Percentiles rank a stretch among this genome's conserved stretches.
These are phyloP conservation scores for Siniperca knerii DNA, from an alignment of 2,113 vertebrate genomes.

Conservation along the genomic window DNA sequence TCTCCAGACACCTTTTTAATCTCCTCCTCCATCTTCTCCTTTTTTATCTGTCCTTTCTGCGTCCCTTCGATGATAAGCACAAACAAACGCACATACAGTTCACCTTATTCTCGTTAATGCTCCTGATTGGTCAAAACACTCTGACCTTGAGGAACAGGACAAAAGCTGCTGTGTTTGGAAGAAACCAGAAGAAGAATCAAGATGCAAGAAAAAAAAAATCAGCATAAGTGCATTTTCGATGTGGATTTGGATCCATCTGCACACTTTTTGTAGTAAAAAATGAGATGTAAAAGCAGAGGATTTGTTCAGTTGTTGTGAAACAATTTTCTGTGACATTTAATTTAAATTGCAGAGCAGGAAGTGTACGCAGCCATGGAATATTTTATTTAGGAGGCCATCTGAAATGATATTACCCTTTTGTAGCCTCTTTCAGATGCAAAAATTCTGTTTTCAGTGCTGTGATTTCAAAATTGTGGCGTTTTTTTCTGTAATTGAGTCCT, in stretches of 20 bases:
- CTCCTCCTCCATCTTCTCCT: neutral
- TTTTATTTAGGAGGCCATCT: neutral
- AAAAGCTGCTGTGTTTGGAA: neutral
- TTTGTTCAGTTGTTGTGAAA: neutral
- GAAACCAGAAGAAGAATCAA: neutral
- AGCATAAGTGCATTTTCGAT: neutral
- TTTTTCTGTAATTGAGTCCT: neutral
- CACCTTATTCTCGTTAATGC: neutral
- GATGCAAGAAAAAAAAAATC: neutral
- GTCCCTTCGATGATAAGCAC: neutral
- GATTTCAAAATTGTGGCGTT: neutral
- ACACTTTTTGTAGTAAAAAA: neutral
- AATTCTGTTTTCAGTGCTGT: neutral
- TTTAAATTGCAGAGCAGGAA: neutral
- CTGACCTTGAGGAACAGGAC: conserved; percentile 7
- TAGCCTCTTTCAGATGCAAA: neutral
- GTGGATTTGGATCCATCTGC: neutral
- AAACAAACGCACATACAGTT: neutral
- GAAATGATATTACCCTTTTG: neutral
- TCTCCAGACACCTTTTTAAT: conserved; percentile 19
- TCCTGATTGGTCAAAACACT: neutral
- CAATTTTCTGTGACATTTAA: conserved; percentile 6
- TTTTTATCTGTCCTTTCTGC: neutral
- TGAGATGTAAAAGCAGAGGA: neutral
- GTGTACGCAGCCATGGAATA: too few species aligned